These are phyloP conservation scores for Eunapius fragilis DNA, from an alignment of 37 sponge, comb jelly and placozoan species.

Conservation along the genomic window DNA sequence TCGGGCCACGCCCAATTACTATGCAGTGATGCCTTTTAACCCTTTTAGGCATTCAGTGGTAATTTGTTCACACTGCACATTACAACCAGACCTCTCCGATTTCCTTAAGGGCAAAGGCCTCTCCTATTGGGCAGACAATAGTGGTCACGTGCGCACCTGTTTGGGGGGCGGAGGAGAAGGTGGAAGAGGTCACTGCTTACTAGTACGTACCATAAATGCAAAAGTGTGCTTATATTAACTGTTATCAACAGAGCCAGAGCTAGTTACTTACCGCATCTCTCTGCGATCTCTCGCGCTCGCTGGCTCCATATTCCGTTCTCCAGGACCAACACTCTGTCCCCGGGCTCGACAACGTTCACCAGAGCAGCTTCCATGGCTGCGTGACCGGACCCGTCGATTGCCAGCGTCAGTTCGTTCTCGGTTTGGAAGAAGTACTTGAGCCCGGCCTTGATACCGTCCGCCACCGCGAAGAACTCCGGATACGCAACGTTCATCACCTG, in stretches of 20 bases:
- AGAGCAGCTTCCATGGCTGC: slow-evolving; percentile 46
- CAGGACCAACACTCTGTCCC: slow-evolving; percentile 43
- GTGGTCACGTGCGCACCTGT: too few relatives aligned
- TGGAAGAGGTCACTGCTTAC: too few relatives aligned
- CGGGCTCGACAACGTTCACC: slow-evolving; percentile 24
- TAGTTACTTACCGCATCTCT: slow-evolving; percentile 53
- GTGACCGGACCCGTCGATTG: slow-evolving; percentile 48
- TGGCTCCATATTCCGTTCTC: slow-evolving; percentile 67
- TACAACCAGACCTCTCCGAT: too few relatives aligned
- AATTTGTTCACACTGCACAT: too few relatives aligned
- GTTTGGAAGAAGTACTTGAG: slow-evolving; percentile 34
- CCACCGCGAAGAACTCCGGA: slow-evolving; percentile 22
- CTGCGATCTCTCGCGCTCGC: slow-evolving; percentile 42
- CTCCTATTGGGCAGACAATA: too few relatives aligned
- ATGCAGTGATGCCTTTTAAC: too few relatives aligned
- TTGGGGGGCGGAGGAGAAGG: too few relatives aligned
- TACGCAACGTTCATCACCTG: slow-evolving; percentile 37
- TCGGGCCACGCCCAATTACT: too few relatives aligned
- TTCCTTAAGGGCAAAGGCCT: too few relatives aligned
- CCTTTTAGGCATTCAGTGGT: too few relatives aligned
- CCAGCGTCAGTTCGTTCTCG: slow-evolving; percentile 27
- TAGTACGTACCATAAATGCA: slow-evolving; percentile 5
- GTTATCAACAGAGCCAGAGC: background rate
- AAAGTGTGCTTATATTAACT: background rate
- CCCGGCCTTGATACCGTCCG: slow-evolving; percentile 39